A percentile compares a stretch with the other conserved stretches of the same genome.
phyloP scores from a whole-genome alignment of 1,140 invertebrate species.

The Lucilia sericata region DNA sequence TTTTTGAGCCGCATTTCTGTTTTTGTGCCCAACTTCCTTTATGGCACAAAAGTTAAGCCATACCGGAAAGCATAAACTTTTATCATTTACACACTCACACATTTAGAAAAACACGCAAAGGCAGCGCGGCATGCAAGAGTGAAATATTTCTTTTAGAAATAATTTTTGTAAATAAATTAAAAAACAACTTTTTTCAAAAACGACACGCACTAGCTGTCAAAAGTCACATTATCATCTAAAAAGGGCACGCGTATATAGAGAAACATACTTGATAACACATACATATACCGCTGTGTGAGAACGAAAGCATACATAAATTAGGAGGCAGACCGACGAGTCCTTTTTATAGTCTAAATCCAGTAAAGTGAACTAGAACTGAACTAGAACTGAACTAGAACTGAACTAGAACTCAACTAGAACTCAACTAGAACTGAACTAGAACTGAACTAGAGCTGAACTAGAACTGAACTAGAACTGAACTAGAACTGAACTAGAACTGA shows the following conservation, averaged over 20 bases:
- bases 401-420: too few species aligned
- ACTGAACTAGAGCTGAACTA: too few species aligned
- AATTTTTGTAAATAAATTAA: constrained; percentile 18
- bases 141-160: constrained; percentile 3
- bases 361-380: too few species aligned
- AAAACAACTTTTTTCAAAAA: background rate
- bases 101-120: background rate
- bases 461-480: too few species aligned
- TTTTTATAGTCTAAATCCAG: too few species aligned
- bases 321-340: too few species aligned
- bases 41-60: constrained; percentile 10
- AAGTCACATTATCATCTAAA: background rate
- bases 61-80: background rate
- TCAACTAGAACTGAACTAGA: too few species aligned
- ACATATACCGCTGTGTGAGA: too few species aligned
- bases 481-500: too few species aligned
- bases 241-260: background rate
- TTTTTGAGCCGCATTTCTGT: background rate
- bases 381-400: too few species aligned
- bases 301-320: too few species aligned
- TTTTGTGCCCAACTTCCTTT: background rate
- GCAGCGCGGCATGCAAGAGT: background rate
- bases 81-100: constrained; percentile 3
- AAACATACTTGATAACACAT: too few species aligned
- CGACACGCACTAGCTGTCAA: constrained; percentile 14